Evolutionary conservation across 2,888 invertebrate species (phyloP).

Genomic region (Tenthredo livida): DNA sequence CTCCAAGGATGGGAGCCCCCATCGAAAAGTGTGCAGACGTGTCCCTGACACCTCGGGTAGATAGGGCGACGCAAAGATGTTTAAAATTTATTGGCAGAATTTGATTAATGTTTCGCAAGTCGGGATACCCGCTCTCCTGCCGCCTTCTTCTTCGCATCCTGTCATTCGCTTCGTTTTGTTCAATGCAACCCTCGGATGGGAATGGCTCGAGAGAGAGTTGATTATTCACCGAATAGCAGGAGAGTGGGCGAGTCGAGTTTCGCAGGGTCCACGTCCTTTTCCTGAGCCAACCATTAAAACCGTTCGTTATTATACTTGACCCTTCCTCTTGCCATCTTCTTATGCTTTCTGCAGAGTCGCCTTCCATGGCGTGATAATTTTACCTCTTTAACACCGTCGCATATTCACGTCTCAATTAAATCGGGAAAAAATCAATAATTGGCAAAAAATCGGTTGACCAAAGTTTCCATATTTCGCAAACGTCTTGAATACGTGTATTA

Average conservation of each 20-base stretch:
- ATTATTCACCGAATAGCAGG: conserved; percentile 50
- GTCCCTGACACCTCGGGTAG: conserved; percentile 53
- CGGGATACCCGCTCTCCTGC: conserved; percentile 55
- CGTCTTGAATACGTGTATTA: not conserved
- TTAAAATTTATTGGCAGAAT: conserved; percentile 66
- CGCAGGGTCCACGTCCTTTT: conserved; percentile 43
- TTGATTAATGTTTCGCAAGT: conserved; percentile 64
- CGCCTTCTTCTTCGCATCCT: conserved; percentile 30
- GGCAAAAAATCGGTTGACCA: not conserved
- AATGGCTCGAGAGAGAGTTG: conserved; percentile 1
- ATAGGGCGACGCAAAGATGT: conserved; percentile 57
- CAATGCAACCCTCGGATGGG: not conserved
- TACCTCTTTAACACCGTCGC: not conserved
- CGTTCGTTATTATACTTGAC: conserved; percentile 31
- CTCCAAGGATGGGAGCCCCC: not conserved
- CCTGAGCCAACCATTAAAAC: conserved; percentile 43
- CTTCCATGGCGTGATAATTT: not conserved
- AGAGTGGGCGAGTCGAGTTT: conserved; percentile 58
- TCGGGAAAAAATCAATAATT: not conserved
- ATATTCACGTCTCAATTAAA: not conserved
- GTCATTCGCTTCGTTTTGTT: conserved; percentile 48
- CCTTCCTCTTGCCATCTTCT: conserved; percentile 14
- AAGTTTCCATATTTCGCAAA: not conserved
- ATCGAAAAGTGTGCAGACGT: conserved; percentile 55
- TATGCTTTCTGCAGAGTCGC: not conserved